Base-by-base conservation (phyloP, 2,888 invertebrate species). In the Nymphalis c-album region DNA sequence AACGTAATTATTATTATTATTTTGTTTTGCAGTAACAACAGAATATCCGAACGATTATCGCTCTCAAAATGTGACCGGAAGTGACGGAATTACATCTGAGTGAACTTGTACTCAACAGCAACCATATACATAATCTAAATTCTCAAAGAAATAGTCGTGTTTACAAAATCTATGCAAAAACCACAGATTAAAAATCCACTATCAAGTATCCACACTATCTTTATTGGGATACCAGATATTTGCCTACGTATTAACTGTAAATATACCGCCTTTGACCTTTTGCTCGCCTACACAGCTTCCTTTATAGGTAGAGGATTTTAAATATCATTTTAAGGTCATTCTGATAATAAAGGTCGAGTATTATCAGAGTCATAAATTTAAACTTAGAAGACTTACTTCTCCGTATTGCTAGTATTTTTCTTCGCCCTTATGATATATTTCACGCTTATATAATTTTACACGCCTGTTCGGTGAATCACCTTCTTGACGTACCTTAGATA, bases 241-340 rank as follows among this genome's bases (percentile, higher is more conserved):
- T 67, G 35, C 53, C 53, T 46, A 26, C 31, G n/a, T 59, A 31
- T 48, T 20, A 26, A 45, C 67, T 59, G 35, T 63, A 59, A 51
- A 63, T 53, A 67, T 62, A 67, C 31, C 51, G 51, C 31, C 57
- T 62, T 55, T 67, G 63, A 67, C 67, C 67, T 67, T 63, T 67
- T 7, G 16, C 53, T 45, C 63, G 58, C 67, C 67, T 51, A 67
- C 67, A 51, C 63, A 63, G 18, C 47, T 46, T 46, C 31, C 58
- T 59, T 31, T 51, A n/a, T n/a, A 59, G 59, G 22, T 67, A 35
- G 31, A 8, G 22, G 18, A 67, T 53, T 63, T 59, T 67, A 64
- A 40, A 50, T 50, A 58, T 47, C 35, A 20, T 64, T 13, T 13
- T 22, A 20, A 51, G 50, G 50, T 51, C 20, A 26, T 53, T 26